Percentiles rank a stretch among this genome's conserved stretches.
Evolutionary conservation across 2,888 invertebrate genomes (phyloP).

Genomic region (Therioaphis trifolii): DNA sequence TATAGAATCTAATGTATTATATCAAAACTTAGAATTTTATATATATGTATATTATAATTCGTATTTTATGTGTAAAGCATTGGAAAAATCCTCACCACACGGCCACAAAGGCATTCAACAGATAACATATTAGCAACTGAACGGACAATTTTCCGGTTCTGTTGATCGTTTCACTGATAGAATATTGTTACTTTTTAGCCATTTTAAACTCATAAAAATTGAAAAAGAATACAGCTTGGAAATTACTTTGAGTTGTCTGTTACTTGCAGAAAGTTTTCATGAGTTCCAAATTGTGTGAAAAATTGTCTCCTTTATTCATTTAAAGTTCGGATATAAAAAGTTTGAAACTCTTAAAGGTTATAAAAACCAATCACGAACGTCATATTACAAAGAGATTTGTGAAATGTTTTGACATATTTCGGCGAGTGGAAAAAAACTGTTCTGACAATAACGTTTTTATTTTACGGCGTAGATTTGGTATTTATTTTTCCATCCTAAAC

Average conservation of each 20-base stretch:
- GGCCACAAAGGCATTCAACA: no score
- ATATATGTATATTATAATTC: no score
- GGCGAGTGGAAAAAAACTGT: neutral
- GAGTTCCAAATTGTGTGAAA: conserved; percentile 32
- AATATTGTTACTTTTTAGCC: conserved; percentile 11
- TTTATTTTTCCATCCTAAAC: no score
- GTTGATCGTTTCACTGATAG: no score
- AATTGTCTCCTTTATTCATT: conserved; percentile 15
- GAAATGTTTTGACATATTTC: conserved; percentile 10
- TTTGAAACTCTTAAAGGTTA: conserved; percentile 33
- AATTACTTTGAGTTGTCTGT: conserved; percentile 12
- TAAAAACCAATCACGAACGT: conserved; percentile 14
- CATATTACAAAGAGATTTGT: conserved; percentile 38
- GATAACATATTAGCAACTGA: no score
- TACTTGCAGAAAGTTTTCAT: neutral
- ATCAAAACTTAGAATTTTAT: no score
- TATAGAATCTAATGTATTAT: no score
- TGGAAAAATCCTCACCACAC: no score
- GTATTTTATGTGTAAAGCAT: no score
- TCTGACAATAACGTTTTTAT: neutral
- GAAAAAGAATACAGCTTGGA: neutral
- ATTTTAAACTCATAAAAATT: neutral
- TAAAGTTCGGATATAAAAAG: conserved; percentile 19
- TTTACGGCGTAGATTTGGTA: neutral
- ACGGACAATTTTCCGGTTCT: no score